Base-by-base conservation (phyloP, 2,113 vertebrate genomes). In the Pachycephala philippinensis region DNA sequence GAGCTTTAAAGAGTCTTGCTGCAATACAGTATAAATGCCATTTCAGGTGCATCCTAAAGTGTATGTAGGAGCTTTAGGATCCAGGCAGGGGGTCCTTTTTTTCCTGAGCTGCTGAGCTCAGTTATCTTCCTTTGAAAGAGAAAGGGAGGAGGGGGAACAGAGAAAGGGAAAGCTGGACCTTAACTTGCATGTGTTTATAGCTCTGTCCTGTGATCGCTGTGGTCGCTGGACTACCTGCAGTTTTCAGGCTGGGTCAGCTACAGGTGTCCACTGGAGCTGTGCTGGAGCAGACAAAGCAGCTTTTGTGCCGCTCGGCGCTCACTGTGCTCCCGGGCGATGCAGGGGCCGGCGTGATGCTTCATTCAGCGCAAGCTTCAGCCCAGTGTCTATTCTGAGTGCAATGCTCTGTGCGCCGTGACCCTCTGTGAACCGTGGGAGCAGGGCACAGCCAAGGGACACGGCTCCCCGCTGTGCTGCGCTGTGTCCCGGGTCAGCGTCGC, bases 261-360 rank as follows among this genome's bases (percentile, higher is more conserved):
- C 50, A 60, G 71, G 68, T 63, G 37, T 18, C 45, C 11, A 0
- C 11, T 3, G 7, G 86, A 64, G 65, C 72, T 23, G 30, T 35
- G 47, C 72, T 37, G 69, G 40, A 52, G 70, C 30, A 78, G 52
- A 60, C 47, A 59, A 69, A 91, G 95, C 74, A 15, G 53, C 76
- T 44, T 87, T 75, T 87, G 87, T 92, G 61, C 61, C 39, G 0
- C 69, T 33, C 26, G 21, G 1, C 0, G 2, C 54, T 81, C 1
- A 0, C 54, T 19, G 75, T 0, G 11, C 76, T 39, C 28, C 72
- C 6, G 37, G 40, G 7, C 1, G 68, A 5, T 2, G 7, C 3
- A 5, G 66, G 45, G 53, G 28, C 63, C 1, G 1, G 3, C 2
- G 11, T 0, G 15, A 44, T 44, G 75, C 63, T 69, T 31, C 6